A percentile compares a stretch with the other conserved stretches of the same genome.
phyloP scores from a whole-genome alignment of 2,888 invertebrate species.

The Melanostoma scalare region DNA sequence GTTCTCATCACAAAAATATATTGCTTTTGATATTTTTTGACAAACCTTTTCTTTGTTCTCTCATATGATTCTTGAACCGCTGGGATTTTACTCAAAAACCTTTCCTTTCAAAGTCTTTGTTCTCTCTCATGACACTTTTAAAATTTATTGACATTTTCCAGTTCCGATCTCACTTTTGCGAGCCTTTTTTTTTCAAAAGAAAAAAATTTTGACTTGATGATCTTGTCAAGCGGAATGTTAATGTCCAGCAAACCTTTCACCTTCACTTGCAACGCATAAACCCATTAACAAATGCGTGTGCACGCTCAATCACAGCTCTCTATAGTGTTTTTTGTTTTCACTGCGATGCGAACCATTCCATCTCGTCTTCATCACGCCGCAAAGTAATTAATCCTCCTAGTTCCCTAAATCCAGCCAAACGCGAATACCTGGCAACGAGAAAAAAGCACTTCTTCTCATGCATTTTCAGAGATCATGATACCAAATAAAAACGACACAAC shows the following conservation, averaged over 20 bases:
- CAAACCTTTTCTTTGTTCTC: no score
- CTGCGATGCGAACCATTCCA: slow-evolving; percentile 1
- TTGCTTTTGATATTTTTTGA: no score
- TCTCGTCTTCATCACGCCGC: slow-evolving; percentile 35
- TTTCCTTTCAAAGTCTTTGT: neutral
- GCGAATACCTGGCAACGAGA: slow-evolving; percentile 18
- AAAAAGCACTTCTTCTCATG: neutral
- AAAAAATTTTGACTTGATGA: slow-evolving; percentile 21
- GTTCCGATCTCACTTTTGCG: slow-evolving; percentile 15
- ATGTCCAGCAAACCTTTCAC: slow-evolving; percentile 44
- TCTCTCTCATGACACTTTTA: neutral
- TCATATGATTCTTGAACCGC: no score
- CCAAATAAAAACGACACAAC: slow-evolving; percentile 2
- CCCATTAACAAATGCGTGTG: slow-evolving; percentile 41
- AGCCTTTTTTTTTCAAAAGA: neutral
- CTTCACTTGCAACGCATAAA: slow-evolving; percentile 29
- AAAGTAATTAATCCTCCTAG: slow-evolving; percentile 58
- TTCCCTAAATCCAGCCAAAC: slow-evolving; percentile 35
- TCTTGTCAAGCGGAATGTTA: slow-evolving; percentile 37
- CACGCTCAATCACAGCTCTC: slow-evolving; percentile 18
- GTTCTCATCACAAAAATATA: no score
- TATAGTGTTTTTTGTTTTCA: slow-evolving; percentile 4
- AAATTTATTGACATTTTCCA: slow-evolving; percentile 4
- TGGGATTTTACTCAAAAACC: neutral
- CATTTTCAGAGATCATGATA: slow-evolving; percentile 25